Evolutionary conservation across 2,797 vertebrate species (phyloP), one percentile per base, ranked within the genome.

Genomic region (Channallabes apus): DNA sequence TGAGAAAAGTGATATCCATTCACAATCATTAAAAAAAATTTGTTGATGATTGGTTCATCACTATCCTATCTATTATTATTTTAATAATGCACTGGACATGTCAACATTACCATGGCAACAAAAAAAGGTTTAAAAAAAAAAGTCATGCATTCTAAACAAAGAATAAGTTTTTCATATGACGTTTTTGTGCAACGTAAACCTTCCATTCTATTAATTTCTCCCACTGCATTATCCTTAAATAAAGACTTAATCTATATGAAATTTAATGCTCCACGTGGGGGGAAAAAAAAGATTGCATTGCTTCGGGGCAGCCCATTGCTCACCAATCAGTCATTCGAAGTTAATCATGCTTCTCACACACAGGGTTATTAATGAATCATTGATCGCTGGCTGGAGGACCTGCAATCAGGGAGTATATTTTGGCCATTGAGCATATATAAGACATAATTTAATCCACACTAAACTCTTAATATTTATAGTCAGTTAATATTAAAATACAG

Each of bases 381-480:
- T 85, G 79, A 86, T 86, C 46, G 22, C 9, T 58, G 69, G 41
- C 17, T 35, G 59, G n/a, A 59, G 32, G 56, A 24, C 22, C 76
- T 14, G n/a, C 32, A 71, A 59, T 69, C 75, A 41, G 67, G 32
- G 15, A 61, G 29, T 68, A 84, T 69, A 61, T 46, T 69, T 22
- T 58, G 24, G 14, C 54, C 64, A 29, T 46, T 15, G 35, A 41
- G 72, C 46, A 8, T n/a, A 22, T 35, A 80, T 12, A 35, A 61
- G 51, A 51, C 62, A 5, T 18, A 76, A 86, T 86, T 75, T 61
- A 38, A 54, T 61, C 81, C 56, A 54, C 73, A 27, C 56, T 20
- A 27, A 82, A 86, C 73, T 83, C 54, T 78, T 86, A 86, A 86
- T 86, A 86, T 86, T 86, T 83, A 86, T 86, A 86, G 27, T 71